Percentiles rank a stretch among this genome's conserved stretches.
Evolutionary conservation across 64 coral and sea anemone species (phyloP).

Genomic region (Astreopora myriophthalma): DNA sequence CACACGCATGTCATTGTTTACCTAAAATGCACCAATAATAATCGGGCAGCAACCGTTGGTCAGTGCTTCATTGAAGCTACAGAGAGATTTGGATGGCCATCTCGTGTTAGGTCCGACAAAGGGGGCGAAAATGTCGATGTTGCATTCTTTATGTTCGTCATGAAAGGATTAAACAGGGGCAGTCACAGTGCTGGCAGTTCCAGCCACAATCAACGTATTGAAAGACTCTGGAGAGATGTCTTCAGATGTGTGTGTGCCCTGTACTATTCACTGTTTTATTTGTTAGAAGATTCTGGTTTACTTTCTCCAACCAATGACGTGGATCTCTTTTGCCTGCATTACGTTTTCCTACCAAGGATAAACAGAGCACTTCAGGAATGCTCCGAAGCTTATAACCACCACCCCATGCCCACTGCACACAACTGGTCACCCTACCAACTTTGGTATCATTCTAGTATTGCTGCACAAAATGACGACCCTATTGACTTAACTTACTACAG

Average conservation of each 20-base stretch:
- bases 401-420: constrained; percentile 17
- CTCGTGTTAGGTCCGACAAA: constrained; percentile 23
- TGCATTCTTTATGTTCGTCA: constrained; percentile 27
- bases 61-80: constrained; percentile 12
- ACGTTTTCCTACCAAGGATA: no score
- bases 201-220: background rate
- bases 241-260: constrained; percentile 19
- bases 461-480: constrained; percentile 28
- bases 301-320: constrained; percentile 54
- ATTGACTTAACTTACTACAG: constrained; percentile 27
- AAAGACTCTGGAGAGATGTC: background rate
- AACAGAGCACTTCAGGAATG: background rate
- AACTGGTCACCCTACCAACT: constrained; percentile 53
- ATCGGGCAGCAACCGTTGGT: constrained; percentile 41
- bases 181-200: constrained; percentile 59
- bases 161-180: constrained; percentile 42
- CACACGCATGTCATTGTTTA: constrained; percentile 28
- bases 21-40: constrained; percentile 65
- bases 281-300: constrained; percentile 50
- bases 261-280: constrained; percentile 61
- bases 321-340: constrained; percentile 21
- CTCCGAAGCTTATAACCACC: constrained; percentile 41
- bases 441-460: background rate
- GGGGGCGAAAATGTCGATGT: constrained; percentile 67
- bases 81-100: constrained; percentile 49